Evolutionary conservation across 2,888 invertebrate genomes (phyloP).

Genomic region (Leucophenga maculata): DNA sequence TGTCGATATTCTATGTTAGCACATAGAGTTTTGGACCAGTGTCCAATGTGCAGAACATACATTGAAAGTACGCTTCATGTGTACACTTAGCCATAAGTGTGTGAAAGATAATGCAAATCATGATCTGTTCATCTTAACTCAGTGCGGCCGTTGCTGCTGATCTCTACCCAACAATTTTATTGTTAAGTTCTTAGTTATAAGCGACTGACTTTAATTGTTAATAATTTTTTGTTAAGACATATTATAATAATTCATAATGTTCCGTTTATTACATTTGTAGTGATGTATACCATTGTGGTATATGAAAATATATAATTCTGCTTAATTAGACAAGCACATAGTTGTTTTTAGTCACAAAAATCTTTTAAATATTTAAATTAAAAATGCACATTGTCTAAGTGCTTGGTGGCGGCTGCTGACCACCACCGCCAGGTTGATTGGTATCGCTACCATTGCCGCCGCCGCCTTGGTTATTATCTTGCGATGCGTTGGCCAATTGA

Average conservation of each 20-base stretch:
- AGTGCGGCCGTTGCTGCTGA: too few species aligned
- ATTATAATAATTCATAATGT: too few species aligned
- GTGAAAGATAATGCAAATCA: conserved; percentile 16
- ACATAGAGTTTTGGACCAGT: conserved; percentile 29
- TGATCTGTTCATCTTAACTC: background rate
- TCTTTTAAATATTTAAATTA: background rate
- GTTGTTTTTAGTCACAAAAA: background rate
- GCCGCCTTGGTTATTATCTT: conserved; percentile 31
- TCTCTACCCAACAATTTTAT: too few species aligned
- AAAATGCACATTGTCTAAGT: conserved; percentile 35
- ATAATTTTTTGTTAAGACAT: too few species aligned
- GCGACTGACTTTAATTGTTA: too few species aligned
- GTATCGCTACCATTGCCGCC: conserved; percentile 32
- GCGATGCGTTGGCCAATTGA: conserved; percentile 53
- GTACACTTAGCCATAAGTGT: conserved; percentile 25
- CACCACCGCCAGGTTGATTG: conserved; percentile 37
- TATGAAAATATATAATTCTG: background rate
- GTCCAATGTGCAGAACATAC: conserved; percentile 49
- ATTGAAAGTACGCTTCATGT: conserved; percentile 14
- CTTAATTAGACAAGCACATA: background rate
- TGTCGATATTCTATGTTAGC: conserved; percentile 44
- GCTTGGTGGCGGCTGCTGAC: conserved; percentile 54
- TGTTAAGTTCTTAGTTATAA: too few species aligned
- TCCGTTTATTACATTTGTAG: too few species aligned
- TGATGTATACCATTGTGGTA: too few species aligned